A percentile compares a stretch with the other conserved stretches of the same genome.
Evolutionary conservation across 2,113 vertebrate species (phyloP).

Genomic region (Peucedramus taeniatus): DNA sequence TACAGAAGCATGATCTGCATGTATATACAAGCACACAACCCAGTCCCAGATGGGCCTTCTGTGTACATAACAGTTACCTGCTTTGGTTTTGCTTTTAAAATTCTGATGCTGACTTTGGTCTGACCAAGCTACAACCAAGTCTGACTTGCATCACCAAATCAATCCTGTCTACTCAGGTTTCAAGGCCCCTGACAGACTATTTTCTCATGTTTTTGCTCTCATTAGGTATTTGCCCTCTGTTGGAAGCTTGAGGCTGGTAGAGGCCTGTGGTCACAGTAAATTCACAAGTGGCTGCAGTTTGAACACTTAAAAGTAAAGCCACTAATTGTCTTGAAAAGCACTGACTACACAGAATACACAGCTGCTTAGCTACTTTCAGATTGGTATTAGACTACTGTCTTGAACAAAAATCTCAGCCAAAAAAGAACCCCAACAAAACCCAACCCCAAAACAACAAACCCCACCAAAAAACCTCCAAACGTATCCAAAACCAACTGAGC

Average conservation of each 20-base stretch:
- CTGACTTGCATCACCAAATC: not conserved
- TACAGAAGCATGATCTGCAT: not conserved
- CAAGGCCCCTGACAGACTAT: not conserved
- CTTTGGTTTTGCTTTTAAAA: not conserved
- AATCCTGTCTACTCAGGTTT: not conserved
- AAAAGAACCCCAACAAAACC: too few relatives aligned
- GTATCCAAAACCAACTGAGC: not conserved
- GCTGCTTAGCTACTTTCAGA: not conserved
- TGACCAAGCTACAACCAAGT: not conserved
- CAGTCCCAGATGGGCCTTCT: not conserved
- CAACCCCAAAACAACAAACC: not conserved
- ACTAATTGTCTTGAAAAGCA: not conserved
- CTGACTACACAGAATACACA: not conserved
- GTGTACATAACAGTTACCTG: not conserved
- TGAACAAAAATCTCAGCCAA: not conserved
- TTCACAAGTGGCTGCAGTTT: not conserved
- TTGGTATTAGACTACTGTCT: not conserved
- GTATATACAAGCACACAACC: not conserved
- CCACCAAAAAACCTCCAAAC: not conserved
- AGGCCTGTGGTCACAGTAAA: not conserved
- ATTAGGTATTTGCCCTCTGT: not conserved
- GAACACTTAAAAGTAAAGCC: not conserved
- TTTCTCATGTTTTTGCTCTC: not conserved
- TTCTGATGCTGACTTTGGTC: not conserved
- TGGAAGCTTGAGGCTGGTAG: not conserved